Evolutionary conservation across 2,888 invertebrate genomes (phyloP).

Genomic region (Platerodrilus igneus): DNA sequence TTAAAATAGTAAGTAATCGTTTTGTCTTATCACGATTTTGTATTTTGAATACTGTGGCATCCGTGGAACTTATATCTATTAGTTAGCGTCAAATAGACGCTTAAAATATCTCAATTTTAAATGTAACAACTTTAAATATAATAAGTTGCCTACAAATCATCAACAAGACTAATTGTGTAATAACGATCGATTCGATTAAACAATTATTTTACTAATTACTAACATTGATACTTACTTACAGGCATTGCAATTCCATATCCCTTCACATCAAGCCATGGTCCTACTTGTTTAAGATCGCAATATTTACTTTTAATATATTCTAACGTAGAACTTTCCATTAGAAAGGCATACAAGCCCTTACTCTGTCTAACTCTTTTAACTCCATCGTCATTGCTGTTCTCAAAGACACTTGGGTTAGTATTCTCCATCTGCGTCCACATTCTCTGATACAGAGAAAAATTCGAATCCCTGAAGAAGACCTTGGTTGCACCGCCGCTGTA

Average conservation of each 20-base stretch:
- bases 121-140: too few species aligned
- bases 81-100: too few species aligned
- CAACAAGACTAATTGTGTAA: too few species aligned
- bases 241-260: conserved; percentile 93
- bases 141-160: too few species aligned
- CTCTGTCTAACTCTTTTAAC: conserved; percentile 76
- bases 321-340: conserved; percentile 94
- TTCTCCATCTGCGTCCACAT: conserved; percentile 94
- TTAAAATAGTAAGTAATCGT: too few species aligned
- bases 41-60: too few species aligned
- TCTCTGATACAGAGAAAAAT: conserved; percentile 80
- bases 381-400: conserved; percentile 78
- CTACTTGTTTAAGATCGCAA: conserved; percentile 80
- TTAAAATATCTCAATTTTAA: too few species aligned
- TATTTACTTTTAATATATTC: conserved; percentile 86
- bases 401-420: conserved; percentile 77
- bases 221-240: conserved; percentile 78
- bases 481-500: conserved; percentile 84
- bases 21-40: too few species aligned
- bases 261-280: conserved; percentile 79
- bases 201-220: too few species aligned
- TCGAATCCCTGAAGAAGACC: conserved; percentile 88
- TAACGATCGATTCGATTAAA: too few species aligned
- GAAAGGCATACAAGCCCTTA: conserved; percentile 81
- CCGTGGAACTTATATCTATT: too few species aligned